Evolutionary conservation across 2,113 vertebrate species (phyloP).

Genomic region (Centropus unirufus): DNA sequence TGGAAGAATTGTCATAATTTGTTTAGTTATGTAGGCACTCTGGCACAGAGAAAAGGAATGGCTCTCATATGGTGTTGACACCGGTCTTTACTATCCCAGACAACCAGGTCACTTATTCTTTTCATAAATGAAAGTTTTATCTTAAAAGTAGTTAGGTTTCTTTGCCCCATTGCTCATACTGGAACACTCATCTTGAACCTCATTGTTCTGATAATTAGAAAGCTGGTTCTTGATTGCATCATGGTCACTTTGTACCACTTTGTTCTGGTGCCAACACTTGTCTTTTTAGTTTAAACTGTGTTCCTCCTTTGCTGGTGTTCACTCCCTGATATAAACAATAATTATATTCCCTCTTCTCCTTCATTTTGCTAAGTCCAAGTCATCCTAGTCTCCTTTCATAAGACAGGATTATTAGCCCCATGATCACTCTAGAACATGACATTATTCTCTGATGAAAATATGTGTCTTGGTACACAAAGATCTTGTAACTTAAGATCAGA

Average conservation of each 20-base stretch:
- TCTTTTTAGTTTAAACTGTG: slow-evolving; percentile 17
- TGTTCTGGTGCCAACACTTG: slow-evolving; percentile 62
- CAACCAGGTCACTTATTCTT: neutral
- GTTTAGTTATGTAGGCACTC: neutral
- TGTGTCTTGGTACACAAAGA: neutral
- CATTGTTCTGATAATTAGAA: slow-evolving; percentile 65
- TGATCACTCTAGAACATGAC: neutral
- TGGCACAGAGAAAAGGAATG: neutral
- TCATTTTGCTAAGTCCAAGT: slow-evolving; percentile 7
- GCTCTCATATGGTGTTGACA: neutral
- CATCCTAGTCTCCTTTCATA: slow-evolving; percentile 1
- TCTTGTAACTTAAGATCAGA: neutral
- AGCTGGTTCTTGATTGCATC: slow-evolving; percentile 59
- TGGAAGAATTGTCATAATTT: slow-evolving; percentile 16
- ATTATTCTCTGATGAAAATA: neutral
- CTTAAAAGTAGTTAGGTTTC: slow-evolving; percentile 52
- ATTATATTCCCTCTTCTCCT: slow-evolving; percentile 32
- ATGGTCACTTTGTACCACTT: slow-evolving; percentile 53
- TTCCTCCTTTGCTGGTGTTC: neutral
- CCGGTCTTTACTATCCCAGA: neutral
- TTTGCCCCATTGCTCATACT: slow-evolving; percentile 64
- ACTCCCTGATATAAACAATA: slow-evolving; percentile 43
- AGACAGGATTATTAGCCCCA: neutral
- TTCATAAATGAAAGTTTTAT: neutral
- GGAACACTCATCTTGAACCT: slow-evolving; percentile 56